These are phyloP conservation scores for Eristalis intricaria DNA, from an alignment of 2,888 invertebrate species.

Conservation along the genomic window DNA sequence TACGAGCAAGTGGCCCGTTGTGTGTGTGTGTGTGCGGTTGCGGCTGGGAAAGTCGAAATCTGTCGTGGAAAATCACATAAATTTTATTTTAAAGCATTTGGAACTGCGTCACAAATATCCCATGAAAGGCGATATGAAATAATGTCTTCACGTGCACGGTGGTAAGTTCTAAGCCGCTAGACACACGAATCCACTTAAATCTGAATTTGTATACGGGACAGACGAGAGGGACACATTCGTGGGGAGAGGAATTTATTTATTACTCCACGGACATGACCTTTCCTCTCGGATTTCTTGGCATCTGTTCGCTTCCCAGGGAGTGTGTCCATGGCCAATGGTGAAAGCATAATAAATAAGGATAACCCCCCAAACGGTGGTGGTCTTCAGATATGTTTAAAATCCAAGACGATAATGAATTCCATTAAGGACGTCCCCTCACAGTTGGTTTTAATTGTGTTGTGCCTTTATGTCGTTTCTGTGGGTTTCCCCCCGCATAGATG, in stretches of 20 bases:
- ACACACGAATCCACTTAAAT: constrained; percentile 22
- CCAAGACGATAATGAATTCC: constrained; percentile 9
- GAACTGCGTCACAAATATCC: neutral
- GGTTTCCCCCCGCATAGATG: neutral
- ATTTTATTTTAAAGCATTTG: constrained; percentile 14
- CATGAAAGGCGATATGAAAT: neutral
- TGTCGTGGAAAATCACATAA: constrained; percentile 12
- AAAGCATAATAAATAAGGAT: constrained; percentile 21
- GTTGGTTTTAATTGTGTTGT: constrained; percentile 15
- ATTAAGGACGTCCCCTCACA: neutral
- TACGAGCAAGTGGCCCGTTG: neutral
- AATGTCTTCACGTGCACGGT: no score
- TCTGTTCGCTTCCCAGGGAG: constrained; percentile 23
- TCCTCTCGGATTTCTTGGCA: constrained; percentile 4
- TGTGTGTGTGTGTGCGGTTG: neutral
- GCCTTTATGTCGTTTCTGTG: neutral
- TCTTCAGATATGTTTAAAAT: neutral
- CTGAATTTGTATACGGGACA: neutral
- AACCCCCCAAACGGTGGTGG: neutral
- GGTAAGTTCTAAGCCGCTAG: neutral
- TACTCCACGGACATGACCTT: constrained; percentile 15
- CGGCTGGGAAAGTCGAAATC: constrained; percentile 15
- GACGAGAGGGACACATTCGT: neutral
- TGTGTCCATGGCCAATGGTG: constrained; percentile 1
- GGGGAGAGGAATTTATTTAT: constrained; percentile 32